phyloP scores from a whole-genome alignment of 2,797 vertebrate genomes.

The Gadopsis marmoratus region DNA sequence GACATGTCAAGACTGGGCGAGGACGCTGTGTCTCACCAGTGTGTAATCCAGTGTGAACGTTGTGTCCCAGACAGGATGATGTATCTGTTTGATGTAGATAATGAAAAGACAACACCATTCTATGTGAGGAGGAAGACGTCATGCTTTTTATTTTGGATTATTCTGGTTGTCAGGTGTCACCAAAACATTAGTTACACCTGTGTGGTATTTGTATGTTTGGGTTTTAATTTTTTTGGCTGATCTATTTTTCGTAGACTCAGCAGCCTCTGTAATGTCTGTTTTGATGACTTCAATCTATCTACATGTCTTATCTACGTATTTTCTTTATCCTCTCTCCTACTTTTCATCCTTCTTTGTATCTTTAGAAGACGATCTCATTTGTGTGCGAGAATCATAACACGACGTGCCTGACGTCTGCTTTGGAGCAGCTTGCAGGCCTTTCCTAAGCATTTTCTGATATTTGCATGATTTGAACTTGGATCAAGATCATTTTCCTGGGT shows the following conservation, averaged over 20 bases:
- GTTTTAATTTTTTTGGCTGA: not conserved
- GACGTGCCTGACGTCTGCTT: not conserved
- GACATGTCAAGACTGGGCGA: not conserved
- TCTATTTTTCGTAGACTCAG: not conserved
- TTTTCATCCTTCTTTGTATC: not conserved
- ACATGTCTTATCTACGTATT: not conserved
- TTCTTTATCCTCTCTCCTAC: not conserved
- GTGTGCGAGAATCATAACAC: not conserved
- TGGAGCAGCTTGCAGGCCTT: not conserved
- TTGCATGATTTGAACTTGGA: slow-evolving; percentile 20
- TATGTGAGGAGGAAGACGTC: not conserved
- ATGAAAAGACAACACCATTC: slow-evolving; percentile 1
- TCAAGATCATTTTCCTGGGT: slow-evolving; percentile 4
- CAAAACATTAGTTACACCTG: not conserved
- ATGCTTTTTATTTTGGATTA: slow-evolving; percentile 2
- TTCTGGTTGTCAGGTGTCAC: slow-evolving; percentile 23
- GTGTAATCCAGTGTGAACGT: slow-evolving; percentile 9
- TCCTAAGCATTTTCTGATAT: not conserved
- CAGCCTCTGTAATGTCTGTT: not conserved
- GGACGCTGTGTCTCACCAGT: not conserved
- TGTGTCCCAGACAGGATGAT: slow-evolving; percentile 20
- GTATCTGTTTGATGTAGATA: not conserved
- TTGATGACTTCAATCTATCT: not conserved
- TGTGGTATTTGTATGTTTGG: not conserved
- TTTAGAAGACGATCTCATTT: not conserved